phyloP scores from a whole-genome alignment of 2,888 invertebrate species.

The Ceramica pisi region DNA sequence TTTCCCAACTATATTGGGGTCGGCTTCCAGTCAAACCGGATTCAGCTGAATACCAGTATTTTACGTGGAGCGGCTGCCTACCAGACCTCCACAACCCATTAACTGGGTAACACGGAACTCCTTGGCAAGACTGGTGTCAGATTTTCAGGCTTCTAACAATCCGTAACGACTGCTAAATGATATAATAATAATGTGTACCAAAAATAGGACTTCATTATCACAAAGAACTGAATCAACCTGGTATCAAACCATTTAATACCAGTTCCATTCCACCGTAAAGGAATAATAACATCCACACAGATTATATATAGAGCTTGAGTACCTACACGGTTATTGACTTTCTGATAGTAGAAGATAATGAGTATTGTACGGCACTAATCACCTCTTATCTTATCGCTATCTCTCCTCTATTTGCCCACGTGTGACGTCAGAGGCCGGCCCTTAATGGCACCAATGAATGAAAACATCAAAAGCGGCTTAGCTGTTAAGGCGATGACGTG shows the following conservation, averaged over 20 bases:
- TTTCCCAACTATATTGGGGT: too few relatives aligned
- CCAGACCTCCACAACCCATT: too few relatives aligned
- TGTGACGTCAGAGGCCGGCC: conserved; percentile 40
- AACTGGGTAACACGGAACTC: too few relatives aligned
- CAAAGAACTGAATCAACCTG: conserved; percentile 2
- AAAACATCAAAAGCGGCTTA: conserved; percentile 32
- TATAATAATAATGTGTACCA: background rate
- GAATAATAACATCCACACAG: conserved; percentile 23
- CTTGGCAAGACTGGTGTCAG: too few relatives aligned
- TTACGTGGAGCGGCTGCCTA: too few relatives aligned
- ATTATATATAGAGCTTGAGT: conserved; percentile 7
- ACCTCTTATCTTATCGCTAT: conserved; percentile 43
- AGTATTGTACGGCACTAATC: conserved; percentile 49
- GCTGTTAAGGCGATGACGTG: conserved; percentile 13
- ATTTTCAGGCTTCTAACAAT: too few relatives aligned
- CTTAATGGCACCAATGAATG: conserved; percentile 30
- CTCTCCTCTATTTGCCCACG: conserved; percentile 35
- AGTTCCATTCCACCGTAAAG: background rate
- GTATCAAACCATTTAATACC: background rate
- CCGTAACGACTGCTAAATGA: too few relatives aligned
- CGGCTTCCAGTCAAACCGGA: too few relatives aligned
- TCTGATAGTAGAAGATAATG: conserved; percentile 36
- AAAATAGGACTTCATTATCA: background rate
- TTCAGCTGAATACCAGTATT: too few relatives aligned
- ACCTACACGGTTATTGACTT: conserved; percentile 42